Evolutionary conservation across 2,888 invertebrate species (phyloP).

Genomic region (Patella depressa): DNA sequence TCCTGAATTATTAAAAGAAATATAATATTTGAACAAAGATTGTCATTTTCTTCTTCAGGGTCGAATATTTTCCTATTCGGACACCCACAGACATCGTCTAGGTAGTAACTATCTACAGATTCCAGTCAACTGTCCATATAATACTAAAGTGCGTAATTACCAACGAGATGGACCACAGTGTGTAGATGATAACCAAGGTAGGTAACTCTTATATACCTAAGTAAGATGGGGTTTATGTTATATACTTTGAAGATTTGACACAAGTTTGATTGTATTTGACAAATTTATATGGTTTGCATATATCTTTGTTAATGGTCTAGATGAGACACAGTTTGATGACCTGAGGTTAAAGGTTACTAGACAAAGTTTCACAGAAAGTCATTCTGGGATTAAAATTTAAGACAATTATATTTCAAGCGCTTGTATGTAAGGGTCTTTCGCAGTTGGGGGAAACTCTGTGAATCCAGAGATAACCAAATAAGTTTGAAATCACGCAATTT

Average conservation of each 20-base stretch:
- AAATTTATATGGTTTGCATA: not conserved
- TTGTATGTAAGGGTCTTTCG: too few relatives aligned
- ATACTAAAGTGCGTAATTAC: slow-evolving; percentile 77
- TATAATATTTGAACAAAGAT: not conserved
- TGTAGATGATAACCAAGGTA: slow-evolving; percentile 82
- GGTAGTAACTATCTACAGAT: slow-evolving; percentile 91
- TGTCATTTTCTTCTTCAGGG: slow-evolving; percentile 57
- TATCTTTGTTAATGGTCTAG: not conserved
- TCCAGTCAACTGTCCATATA: slow-evolving; percentile 94
- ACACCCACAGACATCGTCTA: slow-evolving; percentile 91
- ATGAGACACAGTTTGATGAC: too few relatives aligned
- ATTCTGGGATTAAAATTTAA: too few relatives aligned
- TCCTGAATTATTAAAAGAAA: too few relatives aligned
- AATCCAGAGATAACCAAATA: too few relatives aligned
- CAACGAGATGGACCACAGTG: slow-evolving; percentile 91
- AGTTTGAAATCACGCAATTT: too few relatives aligned
- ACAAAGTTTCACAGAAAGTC: too few relatives aligned
- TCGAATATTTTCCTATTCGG: slow-evolving; percentile 78
- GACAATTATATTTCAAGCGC: too few relatives aligned
- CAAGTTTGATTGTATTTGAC: not conserved
- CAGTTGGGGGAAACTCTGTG: too few relatives aligned
- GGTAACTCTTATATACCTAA: not conserved
- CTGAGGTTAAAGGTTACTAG: too few relatives aligned
- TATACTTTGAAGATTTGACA: not conserved
- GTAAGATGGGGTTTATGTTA: not conserved